A percentile compares a stretch with the other conserved stretches of the same genome.
Conservation (phyloP, 2,888 invertebrate species). For the Smittia sp. region DNA sequence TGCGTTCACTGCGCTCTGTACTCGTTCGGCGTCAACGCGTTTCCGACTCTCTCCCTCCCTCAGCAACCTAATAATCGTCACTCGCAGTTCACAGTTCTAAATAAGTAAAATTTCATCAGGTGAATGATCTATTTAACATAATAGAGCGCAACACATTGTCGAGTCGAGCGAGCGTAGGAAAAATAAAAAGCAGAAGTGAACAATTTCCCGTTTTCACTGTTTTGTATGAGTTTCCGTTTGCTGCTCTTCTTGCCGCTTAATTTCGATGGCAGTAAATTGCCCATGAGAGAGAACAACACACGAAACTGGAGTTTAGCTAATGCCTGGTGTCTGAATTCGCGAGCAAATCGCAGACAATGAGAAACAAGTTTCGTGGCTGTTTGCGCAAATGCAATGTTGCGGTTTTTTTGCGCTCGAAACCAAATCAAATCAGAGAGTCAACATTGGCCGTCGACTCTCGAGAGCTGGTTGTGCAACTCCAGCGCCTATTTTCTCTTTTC, state of each 20-base stretch:
- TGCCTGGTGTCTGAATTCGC: background rate
- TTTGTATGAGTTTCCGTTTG: constrained; percentile 25
- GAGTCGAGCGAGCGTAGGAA: background rate
- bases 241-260: background rate
- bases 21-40: too few relatives aligned
- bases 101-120: constrained; percentile 40
- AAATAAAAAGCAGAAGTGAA: constrained; percentile 17
- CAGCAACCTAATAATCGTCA: background rate
- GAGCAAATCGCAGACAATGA: background rate
- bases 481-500: background rate
- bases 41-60: background rate
- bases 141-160: constrained; percentile 18
- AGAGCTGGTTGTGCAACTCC: background rate
- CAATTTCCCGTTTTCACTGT: constrained; percentile 18
- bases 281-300: constrained; percentile 15
- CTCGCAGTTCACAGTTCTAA: constrained; percentile 1
- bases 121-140: constrained; percentile 39
- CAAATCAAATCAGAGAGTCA: background rate
- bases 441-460: background rate
- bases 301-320: background rate
- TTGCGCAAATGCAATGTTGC: constrained; percentile 18
- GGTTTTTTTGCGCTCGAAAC: background rate
- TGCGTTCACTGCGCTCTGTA: constrained; percentile 6
- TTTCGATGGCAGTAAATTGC: constrained; percentile 5
- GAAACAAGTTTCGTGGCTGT: background rate